These are phyloP conservation scores for Dicerorhinus sumatrensis DNA, from an alignment of 2,113 vertebrate species.

Conservation along the genomic window DNA sequence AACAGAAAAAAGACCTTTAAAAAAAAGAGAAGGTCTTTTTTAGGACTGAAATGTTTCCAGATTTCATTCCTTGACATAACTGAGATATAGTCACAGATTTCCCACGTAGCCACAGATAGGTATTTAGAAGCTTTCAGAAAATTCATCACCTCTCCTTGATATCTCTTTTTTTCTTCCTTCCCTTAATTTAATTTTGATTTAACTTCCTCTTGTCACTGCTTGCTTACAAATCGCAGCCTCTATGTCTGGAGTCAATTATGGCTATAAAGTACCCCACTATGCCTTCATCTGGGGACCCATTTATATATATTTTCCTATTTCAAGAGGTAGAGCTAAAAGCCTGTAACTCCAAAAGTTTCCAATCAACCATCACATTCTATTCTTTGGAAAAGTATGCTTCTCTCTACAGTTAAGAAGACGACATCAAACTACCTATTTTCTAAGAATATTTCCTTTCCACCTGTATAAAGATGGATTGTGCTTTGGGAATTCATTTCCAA, in stretches of 20 bases:
- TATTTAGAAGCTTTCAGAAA: slow-evolving; percentile 65
- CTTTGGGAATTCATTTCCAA: slow-evolving; percentile 62
- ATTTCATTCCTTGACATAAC: slow-evolving; percentile 33
- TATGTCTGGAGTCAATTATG: slow-evolving; percentile 80
- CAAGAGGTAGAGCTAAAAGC: slow-evolving; percentile 66
- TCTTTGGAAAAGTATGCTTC: slow-evolving; percentile 46
- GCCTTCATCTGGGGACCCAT: slow-evolving; percentile 73
- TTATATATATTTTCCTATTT: slow-evolving; percentile 67
- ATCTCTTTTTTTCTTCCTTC: slow-evolving; percentile 57
- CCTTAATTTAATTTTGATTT: slow-evolving; percentile 79
- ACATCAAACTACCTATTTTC: not conserved
- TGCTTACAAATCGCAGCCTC: slow-evolving; percentile 73
- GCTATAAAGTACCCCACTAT: slow-evolving; percentile 21
- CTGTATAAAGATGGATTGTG: slow-evolving; percentile 63
- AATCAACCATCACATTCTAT: slow-evolving; percentile 73
- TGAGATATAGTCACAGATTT: not conserved
- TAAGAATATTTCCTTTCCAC: slow-evolving; percentile 51
- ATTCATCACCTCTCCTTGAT: slow-evolving; percentile 70
- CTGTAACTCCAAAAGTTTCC: slow-evolving; percentile 69
- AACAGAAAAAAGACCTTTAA: not conserved
- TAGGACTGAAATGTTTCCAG: slow-evolving; percentile 62
- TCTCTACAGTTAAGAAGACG: not conserved
- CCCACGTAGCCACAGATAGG: slow-evolving; percentile 38
- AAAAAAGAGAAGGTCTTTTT: not conserved
- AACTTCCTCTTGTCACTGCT: slow-evolving; percentile 80